Evolutionary conservation across 2,888 invertebrate genomes (phyloP).

Genomic region (Muschampia plurimacula): DNA sequence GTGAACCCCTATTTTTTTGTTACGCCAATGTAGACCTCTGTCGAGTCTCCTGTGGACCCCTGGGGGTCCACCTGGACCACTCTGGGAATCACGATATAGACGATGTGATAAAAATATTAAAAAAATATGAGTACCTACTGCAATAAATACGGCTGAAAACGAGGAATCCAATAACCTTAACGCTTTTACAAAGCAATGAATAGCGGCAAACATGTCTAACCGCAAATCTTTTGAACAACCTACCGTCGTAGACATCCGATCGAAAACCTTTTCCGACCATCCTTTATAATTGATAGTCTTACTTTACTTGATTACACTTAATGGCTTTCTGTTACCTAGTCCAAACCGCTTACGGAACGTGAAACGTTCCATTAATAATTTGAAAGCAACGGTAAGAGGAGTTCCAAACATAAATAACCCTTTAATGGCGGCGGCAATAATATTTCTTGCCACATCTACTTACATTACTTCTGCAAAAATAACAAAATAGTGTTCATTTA

Average conservation of each 20-base stretch:
- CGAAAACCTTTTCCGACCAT: conserved; percentile 36
- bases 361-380: conserved; percentile 65
- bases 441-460: conserved; percentile 74
- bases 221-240: conserved; percentile 37
- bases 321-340: conserved; percentile 29
- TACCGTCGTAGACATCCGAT: conserved; percentile 20
- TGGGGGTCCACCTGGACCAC: too few species aligned
- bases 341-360: conserved; percentile 30
- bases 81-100: too few species aligned
- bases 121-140: too few species aligned
- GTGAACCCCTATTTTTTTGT: too few species aligned
- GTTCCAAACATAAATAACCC: conserved; percentile 67
- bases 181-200: conserved; percentile 49
- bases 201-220: conserved; percentile 39
- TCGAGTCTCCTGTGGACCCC: too few species aligned
- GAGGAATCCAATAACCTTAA: conserved; percentile 54
- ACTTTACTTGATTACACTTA: conserved; percentile 36
- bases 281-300: conserved; percentile 36
- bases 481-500: conserved; percentile 74
- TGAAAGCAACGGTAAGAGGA: conserved; percentile 67
- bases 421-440: conserved; percentile 71
- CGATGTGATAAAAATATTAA: too few species aligned
- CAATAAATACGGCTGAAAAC: conserved; percentile 6
- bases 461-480: conserved; percentile 78
- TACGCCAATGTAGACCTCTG: too few species aligned